These are phyloP conservation scores for Drosophila cognata DNA, from an alignment of 2,888 invertebrate species.

Conservation along the genomic window DNA sequence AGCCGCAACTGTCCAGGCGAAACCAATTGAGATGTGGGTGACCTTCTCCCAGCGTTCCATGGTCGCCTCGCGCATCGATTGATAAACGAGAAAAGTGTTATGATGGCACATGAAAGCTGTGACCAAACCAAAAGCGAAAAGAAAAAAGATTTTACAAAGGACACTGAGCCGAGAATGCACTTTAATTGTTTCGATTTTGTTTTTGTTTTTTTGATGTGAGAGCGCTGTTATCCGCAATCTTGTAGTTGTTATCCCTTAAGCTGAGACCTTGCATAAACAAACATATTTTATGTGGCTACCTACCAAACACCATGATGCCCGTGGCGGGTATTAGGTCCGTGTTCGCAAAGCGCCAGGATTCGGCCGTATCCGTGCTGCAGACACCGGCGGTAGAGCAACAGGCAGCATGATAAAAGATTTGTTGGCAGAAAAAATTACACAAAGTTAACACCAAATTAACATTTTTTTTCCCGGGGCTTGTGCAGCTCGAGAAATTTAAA, in stretches of 20 bases:
- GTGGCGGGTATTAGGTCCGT: slow-evolving; percentile 91
- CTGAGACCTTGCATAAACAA: slow-evolving; percentile 19
- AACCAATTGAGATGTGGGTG: slow-evolving; percentile 91
- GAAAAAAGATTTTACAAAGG: slow-evolving; percentile 2
- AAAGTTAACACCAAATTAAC: slow-evolving; percentile 81
- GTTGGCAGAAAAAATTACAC: slow-evolving; percentile 57
- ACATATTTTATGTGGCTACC: slow-evolving; percentile 68
- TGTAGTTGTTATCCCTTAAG: slow-evolving; percentile 16
- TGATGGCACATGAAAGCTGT: slow-evolving; percentile 96
- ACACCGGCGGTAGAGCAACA: slow-evolving; percentile 82
- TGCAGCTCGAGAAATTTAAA: slow-evolving; percentile 37
- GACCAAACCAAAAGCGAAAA: slow-evolving; percentile 21
- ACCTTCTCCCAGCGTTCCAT: slow-evolving; percentile 92
- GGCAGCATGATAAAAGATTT: slow-evolving; percentile 18
- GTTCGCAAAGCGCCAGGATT: slow-evolving; percentile 91
- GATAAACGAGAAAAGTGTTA: slow-evolving; percentile 93
- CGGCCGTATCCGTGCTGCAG: slow-evolving; percentile 87
- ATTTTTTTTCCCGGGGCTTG: slow-evolving; percentile 47
- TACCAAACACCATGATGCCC: slow-evolving; percentile 94
- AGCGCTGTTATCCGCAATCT: slow-evolving; percentile 4
- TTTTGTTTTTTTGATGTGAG: not conserved
- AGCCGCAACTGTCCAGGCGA: slow-evolving; percentile 89
- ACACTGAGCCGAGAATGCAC: slow-evolving; percentile 2
- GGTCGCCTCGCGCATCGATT: slow-evolving; percentile 91
- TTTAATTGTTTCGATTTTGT: slow-evolving; percentile 17